Percentiles rank a stretch among this genome's conserved stretches.
Conservation (phyloP, 23 tunicate genomes). For the Trididemnum nubilum region DNA sequence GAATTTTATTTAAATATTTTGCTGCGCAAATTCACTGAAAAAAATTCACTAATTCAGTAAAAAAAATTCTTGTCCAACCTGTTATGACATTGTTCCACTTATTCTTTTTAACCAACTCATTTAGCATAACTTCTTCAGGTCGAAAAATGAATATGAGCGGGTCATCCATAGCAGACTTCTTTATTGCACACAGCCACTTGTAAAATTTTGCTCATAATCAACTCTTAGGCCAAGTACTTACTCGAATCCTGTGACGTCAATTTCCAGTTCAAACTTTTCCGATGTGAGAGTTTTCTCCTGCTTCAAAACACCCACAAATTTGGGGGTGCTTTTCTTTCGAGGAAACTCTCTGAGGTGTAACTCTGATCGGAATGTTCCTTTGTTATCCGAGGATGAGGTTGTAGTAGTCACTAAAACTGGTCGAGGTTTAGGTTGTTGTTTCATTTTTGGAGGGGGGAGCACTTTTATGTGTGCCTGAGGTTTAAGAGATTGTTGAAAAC, state of each 20-base stretch:
- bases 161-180: too few relatives aligned
- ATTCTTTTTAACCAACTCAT: too few relatives aligned
- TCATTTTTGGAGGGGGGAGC: background rate
- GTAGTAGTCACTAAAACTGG: background rate
- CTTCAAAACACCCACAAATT: background rate
- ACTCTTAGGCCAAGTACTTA: too few relatives aligned
- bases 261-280: constrained; percentile 55
- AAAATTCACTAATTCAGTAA: too few relatives aligned
- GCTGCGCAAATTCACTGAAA: too few relatives aligned
- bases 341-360: background rate
- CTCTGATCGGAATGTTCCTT: background rate
- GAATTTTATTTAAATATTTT: too few relatives aligned
- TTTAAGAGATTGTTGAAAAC: background rate
- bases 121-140: too few relatives aligned
- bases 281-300: constrained; percentile 18
- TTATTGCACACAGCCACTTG: too few relatives aligned
- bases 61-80: too few relatives aligned
- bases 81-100: too few relatives aligned
- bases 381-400: background rate
- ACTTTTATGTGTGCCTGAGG: background rate
- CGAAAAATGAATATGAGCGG: too few relatives aligned
- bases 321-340: background rate
- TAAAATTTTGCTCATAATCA: too few relatives aligned
- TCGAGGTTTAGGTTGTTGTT: background rate
- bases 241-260: constrained; percentile 64